Conservation (phyloP, 2,113 vertebrate species). For the Trichomycterus rosablanca region DNA sequence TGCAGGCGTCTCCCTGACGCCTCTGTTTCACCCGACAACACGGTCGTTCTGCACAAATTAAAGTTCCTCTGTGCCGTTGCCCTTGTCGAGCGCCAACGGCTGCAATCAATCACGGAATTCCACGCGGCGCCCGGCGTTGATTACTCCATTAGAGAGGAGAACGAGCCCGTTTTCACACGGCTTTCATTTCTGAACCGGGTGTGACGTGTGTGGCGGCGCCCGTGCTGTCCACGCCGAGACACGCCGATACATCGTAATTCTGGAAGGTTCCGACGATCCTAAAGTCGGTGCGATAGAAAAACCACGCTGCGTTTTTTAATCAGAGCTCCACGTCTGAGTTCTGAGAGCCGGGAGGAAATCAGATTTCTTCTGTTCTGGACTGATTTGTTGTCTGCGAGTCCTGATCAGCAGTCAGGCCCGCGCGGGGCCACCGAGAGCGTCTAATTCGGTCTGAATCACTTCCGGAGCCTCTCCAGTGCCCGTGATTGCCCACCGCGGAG, state of each 20-base stretch:
- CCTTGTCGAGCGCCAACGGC: slow-evolving; percentile 28
- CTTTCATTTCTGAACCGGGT: slow-evolving; percentile 6
- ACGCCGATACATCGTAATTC: no score
- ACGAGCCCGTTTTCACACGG: background rate
- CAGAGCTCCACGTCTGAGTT: slow-evolving; percentile 28
- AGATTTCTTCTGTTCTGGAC: slow-evolving; percentile 33
- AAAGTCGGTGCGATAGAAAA: no score
- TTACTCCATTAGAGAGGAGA: slow-evolving; percentile 7
- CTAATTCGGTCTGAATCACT: slow-evolving; percentile 66
- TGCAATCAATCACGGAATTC: slow-evolving; percentile 5
- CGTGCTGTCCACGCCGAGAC: background rate
- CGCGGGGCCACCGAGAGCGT: slow-evolving; percentile 25
- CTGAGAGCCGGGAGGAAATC: slow-evolving; percentile 31
- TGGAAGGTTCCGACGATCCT: no score
- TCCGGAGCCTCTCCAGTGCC: slow-evolving; percentile 64
- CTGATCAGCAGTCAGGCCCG: slow-evolving; percentile 34
- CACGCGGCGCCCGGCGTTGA: slow-evolving; percentile 3
- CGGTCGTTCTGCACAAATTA: no score
- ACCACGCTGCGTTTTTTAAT: slow-evolving; percentile 34
- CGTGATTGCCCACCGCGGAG: slow-evolving; percentile 69
- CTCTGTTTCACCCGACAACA: no score
- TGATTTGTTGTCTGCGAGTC: slow-evolving; percentile 45
- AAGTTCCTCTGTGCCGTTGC: no score
- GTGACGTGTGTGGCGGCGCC: background rate
- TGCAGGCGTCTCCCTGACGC: no score